These are phyloP conservation scores for Lutraria lutraria DNA, from an alignment of 2,888 invertebrate species.

Conservation along the genomic window DNA sequence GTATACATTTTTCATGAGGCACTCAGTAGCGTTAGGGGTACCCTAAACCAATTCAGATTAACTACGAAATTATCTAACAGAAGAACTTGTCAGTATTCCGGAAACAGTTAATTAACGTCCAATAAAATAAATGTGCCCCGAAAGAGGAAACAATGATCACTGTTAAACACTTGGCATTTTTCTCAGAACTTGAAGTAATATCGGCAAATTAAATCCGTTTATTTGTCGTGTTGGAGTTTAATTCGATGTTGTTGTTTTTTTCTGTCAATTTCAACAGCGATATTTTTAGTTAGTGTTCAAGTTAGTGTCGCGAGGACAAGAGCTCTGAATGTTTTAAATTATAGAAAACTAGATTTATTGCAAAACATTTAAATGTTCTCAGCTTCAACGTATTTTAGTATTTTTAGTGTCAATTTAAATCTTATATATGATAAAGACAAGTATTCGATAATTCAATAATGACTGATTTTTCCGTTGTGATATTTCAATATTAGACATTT, in stretches of 20 bases:
- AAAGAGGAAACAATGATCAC: conserved; percentile 46
- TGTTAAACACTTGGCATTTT: conserved; percentile 55
- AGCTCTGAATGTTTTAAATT: not conserved
- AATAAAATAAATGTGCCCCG: conserved; percentile 61
- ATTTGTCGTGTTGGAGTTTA: conserved; percentile 1
- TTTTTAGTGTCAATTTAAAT: too few relatives aligned
- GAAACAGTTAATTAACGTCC: conserved; percentile 69
- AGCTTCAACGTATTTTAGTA: too few relatives aligned
- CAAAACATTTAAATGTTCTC: too few relatives aligned
- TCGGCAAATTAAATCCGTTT: conserved; percentile 21
- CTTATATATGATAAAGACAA: too few relatives aligned
- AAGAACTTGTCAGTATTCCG: conserved; percentile 54
- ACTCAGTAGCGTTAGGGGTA: conserved; percentile 45
- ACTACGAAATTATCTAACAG: conserved; percentile 71
- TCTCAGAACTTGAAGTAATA: conserved; percentile 49
- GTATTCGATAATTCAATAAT: too few relatives aligned
- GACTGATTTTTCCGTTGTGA: too few relatives aligned
- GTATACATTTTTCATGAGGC: conserved; percentile 67
- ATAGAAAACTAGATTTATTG: too few relatives aligned
- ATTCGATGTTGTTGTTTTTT: conserved; percentile 5
- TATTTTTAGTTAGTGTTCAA: not conserved
- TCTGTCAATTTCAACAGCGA: not conserved
- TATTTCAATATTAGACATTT: too few relatives aligned
- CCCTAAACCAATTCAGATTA: conserved; percentile 67
- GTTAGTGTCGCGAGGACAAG: not conserved